phyloP scores from a whole-genome alignment of 2,888 invertebrate genomes.

The Exocentrus adspersus region DNA sequence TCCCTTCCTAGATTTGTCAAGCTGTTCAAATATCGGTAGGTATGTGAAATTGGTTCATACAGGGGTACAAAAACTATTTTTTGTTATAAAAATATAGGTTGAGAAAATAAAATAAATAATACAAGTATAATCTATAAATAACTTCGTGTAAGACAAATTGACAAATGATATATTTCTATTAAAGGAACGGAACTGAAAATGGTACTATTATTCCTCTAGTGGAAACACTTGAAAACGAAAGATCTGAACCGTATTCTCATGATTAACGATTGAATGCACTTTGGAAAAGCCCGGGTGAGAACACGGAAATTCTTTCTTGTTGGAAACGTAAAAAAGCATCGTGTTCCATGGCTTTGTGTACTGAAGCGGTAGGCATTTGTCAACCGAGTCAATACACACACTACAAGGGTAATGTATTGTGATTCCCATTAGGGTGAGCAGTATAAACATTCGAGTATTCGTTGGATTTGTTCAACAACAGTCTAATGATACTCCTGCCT shows the following conservation, averaged over 20 bases:
- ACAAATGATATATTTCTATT: slow-evolving; percentile 41
- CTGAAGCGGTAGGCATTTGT: slow-evolving; percentile 61
- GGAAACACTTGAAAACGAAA: slow-evolving; percentile 52
- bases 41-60: too few species aligned
- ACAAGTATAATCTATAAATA: too few species aligned
- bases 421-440: slow-evolving; percentile 59
- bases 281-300: slow-evolving; percentile 59
- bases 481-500: slow-evolving; percentile 35
- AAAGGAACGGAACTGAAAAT: slow-evolving; percentile 47
- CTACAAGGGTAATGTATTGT: slow-evolving; percentile 62
- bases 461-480: slow-evolving; percentile 38
- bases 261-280: slow-evolving; percentile 65
- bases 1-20: too few species aligned
- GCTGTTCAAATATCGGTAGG: too few species aligned
- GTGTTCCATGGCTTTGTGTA: slow-evolving; percentile 56
- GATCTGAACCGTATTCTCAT: slow-evolving; percentile 59
- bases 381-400: slow-evolving; percentile 59
- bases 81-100: too few species aligned
- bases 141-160: slow-evolving; percentile 18
- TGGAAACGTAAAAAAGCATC: slow-evolving; percentile 59
- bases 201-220: slow-evolving; percentile 49
- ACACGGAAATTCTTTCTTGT: slow-evolving; percentile 63
- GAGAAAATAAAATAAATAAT: too few species aligned
- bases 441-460: slow-evolving; percentile 44
- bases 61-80: too few species aligned